Evolutionary conservation across 2,888 invertebrate species (phyloP), one percentile per base, ranked within the genome.

Genomic region (Tachina grossa): DNA sequence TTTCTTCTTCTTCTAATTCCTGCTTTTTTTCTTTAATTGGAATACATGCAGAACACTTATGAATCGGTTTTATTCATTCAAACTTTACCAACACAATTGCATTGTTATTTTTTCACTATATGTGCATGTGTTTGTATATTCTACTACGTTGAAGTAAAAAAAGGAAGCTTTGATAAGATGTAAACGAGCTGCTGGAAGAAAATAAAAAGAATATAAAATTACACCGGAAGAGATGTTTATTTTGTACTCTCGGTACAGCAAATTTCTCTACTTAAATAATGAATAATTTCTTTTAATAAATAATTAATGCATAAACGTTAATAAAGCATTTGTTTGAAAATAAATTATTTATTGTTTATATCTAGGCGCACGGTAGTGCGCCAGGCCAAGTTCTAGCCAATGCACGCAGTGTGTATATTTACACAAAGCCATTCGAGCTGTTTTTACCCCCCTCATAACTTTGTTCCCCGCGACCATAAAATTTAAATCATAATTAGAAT

Each of bases 141-240:
- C n/a, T 61, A 77, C 49, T 68, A 68, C 31, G 16, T 19, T 5
- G 9, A 49, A 68, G 57, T 16, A 0, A 31, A 9, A 55, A 57
- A 59, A 65, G 31, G 8, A 13, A 55, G 53, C 41, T 11, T 47
- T 69, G 83, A 83, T 83, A 77, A 74, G 69, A 69, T 79, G 63
- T 79, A 71, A 84, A 84, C 69, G 71, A 76, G 71, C 80, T 80
- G 79, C 76, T 76, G 41, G 45, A 51, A 49, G 63, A 65, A 83
- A 77, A 83, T 63, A 45, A 71, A 71, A 53, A 55, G 31, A 79
- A 63, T 71, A 53, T 2, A 68, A 55, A 76, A 75, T 53, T 16
- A 22, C 41, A 53, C 63, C 68, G 77, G 68, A 78, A 59, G 22
- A 43, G n/a, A 45, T 45, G n/a, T 57, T 43, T 63, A 22, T 51